Conservation (phyloP, 2,113 vertebrate species). For the Gadus macrocephalus region DNA sequence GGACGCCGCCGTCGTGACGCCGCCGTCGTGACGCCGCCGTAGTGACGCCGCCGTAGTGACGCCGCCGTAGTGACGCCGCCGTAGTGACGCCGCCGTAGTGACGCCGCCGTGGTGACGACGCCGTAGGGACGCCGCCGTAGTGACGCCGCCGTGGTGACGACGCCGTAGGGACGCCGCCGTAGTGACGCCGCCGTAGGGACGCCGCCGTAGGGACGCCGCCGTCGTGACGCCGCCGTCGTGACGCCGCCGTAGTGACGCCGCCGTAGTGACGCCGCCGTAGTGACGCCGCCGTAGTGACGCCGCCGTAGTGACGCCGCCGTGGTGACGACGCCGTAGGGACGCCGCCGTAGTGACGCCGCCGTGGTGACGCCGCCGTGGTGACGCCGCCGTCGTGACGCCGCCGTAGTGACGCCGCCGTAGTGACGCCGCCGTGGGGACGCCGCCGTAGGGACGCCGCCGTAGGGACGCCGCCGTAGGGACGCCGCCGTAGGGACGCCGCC, state of each 20-base stretch:
- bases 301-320: too few relatives aligned
- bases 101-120: neutral
- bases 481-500: too few relatives aligned
- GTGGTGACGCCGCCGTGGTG: slow-evolving; percentile 1
- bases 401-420: neutral
- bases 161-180: too few relatives aligned
- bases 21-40: neutral
- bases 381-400: neutral
- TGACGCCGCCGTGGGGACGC: too few relatives aligned
- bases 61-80: neutral
- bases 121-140: neutral
- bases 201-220: too few relatives aligned
- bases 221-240: neutral
- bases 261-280: neutral
- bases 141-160: neutral
- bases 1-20: too few relatives aligned
- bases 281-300: neutral
- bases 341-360: neutral
- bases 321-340: neutral
- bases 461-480: too few relatives aligned
- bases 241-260: neutral
- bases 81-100: neutral
- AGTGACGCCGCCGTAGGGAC: neutral
- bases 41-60: neutral
- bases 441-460: too few relatives aligned